These are phyloP conservation scores for Vanessa tameamea DNA, from an alignment of 1,140 invertebrate genomes.

Conservation along the genomic window DNA sequence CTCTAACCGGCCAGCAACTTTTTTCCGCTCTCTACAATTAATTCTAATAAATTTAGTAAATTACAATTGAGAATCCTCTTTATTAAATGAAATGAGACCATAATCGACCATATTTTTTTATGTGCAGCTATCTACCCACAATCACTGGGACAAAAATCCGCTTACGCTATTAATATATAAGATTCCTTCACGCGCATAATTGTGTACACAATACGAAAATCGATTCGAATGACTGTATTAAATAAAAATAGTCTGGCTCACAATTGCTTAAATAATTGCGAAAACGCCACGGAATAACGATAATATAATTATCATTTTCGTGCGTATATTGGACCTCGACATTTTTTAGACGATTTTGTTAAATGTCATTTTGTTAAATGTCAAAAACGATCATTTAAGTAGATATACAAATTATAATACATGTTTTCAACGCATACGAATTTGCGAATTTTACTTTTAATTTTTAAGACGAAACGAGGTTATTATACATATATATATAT, in stretches of 20 bases:
- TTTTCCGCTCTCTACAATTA: too few relatives aligned
- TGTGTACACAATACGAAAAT: neutral
- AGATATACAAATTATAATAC: neutral
- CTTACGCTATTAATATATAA: neutral
- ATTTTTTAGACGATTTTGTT: slow-evolving; percentile 18
- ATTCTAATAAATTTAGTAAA: too few relatives aligned
- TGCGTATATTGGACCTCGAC: slow-evolving; percentile 12
- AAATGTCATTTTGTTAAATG: slow-evolving; percentile 29
- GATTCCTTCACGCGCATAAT: neutral
- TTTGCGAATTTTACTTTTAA: too few relatives aligned
- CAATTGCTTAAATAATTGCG: slow-evolving; percentile 11
- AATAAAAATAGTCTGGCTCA: neutral
- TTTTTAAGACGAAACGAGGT: too few relatives aligned
- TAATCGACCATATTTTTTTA: too few relatives aligned
- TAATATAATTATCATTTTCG: slow-evolving; percentile 14
- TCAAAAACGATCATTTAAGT: slow-evolving; percentile 5
- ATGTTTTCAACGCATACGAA: too few relatives aligned
- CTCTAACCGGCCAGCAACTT: too few relatives aligned
- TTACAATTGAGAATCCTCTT: too few relatives aligned
- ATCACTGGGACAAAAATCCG: too few relatives aligned
- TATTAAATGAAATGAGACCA: too few relatives aligned
- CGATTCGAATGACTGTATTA: neutral
- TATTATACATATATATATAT: too few relatives aligned
- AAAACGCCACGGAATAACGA: slow-evolving; percentile 11
- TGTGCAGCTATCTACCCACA: too few relatives aligned